Evolutionary conservation across 2,113 vertebrate species (phyloP).

Genomic region (Microtus richardsoni): DNA sequence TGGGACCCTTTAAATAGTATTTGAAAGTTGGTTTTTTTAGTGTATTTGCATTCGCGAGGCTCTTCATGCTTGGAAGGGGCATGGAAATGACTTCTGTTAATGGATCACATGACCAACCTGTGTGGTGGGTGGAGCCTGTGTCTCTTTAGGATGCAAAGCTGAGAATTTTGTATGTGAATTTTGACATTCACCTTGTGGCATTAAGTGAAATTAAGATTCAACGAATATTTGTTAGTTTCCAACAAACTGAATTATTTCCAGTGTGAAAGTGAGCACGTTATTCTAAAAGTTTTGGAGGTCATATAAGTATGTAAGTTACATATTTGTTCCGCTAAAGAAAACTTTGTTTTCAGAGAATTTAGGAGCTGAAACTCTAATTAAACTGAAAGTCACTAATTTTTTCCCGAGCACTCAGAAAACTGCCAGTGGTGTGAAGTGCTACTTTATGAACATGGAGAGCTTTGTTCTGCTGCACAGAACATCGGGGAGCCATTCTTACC

Average conservation of each 20-base stretch:
- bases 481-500: conserved; percentile 47
- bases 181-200: conserved; percentile 60
- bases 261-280: conserved; percentile 64
- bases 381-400: conserved; percentile 51
- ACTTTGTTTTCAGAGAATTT: conserved; percentile 51
- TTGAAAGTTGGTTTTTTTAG: conserved; percentile 14
- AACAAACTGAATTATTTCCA: conserved; percentile 68
- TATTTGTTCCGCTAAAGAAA: conserved; percentile 74
- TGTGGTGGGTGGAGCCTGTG: conserved; percentile 66
- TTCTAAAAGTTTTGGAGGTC: conserved; percentile 63
- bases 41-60: background rate
- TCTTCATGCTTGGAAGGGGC: background rate
- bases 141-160: conserved; percentile 49
- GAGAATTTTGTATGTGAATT: conserved; percentile 54
- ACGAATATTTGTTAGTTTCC: conserved; percentile 71
- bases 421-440: background rate
- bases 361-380: conserved; percentile 64
- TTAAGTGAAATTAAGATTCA: conserved; percentile 72
- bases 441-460: conserved; percentile 21
- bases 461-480: background rate
- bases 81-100: conserved; percentile 56
- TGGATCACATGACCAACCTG: conserved; percentile 60
- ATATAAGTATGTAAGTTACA: conserved; percentile 55
- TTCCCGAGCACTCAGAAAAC: conserved; percentile 72
- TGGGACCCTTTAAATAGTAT: background rate